Evolutionary conservation across 2,888 invertebrate species (phyloP).

Genomic region (Leptinotarsa rubiginosa): DNA sequence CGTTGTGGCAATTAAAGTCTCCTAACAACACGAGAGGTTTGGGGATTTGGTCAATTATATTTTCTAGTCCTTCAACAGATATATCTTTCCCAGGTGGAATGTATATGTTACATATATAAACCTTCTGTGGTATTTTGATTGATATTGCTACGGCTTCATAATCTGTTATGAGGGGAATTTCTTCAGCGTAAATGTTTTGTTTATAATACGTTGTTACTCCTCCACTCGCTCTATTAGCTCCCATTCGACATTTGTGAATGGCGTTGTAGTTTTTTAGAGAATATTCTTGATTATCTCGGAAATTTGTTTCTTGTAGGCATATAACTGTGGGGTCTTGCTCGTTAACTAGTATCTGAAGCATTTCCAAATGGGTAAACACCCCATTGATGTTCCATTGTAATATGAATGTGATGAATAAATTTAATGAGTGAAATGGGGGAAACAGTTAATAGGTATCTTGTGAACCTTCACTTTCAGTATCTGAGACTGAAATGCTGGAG

Average conservation of each 20-base stretch:
- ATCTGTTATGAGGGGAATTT: slow-evolving; percentile 33
- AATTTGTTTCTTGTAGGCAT: slow-evolving; percentile 38
- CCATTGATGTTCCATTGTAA: slow-evolving; percentile 20
- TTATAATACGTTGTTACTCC: slow-evolving; percentile 36
- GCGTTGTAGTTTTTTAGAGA: slow-evolving; percentile 29
- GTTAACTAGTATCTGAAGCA: slow-evolving; percentile 8
- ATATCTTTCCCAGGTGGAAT: slow-evolving; percentile 26
- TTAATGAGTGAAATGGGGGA: slow-evolving; percentile 6
- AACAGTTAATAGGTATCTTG: slow-evolving; percentile 13
- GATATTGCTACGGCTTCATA: slow-evolving; percentile 40
- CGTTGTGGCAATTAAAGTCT: slow-evolving; percentile 45
- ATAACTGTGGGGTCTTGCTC: slow-evolving; percentile 1
- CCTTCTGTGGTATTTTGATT: slow-evolving; percentile 31
- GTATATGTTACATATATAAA: slow-evolving; percentile 41
- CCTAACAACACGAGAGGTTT: slow-evolving; percentile 47
- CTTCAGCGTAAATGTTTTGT: slow-evolving; percentile 12
- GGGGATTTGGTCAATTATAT: slow-evolving; percentile 47
- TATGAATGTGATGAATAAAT: not conserved
- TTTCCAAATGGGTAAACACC: slow-evolving; percentile 16
- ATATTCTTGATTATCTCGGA: slow-evolving; percentile 21
- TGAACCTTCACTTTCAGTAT: slow-evolving; percentile 12
- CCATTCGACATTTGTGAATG: slow-evolving; percentile 32
- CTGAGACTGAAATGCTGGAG: slow-evolving; percentile 13
- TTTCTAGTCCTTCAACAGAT: slow-evolving; percentile 27
- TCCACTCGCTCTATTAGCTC: slow-evolving; percentile 32